Conservation (phyloP, 2,113 vertebrate species). For the Myotis lucifugus region DNA sequence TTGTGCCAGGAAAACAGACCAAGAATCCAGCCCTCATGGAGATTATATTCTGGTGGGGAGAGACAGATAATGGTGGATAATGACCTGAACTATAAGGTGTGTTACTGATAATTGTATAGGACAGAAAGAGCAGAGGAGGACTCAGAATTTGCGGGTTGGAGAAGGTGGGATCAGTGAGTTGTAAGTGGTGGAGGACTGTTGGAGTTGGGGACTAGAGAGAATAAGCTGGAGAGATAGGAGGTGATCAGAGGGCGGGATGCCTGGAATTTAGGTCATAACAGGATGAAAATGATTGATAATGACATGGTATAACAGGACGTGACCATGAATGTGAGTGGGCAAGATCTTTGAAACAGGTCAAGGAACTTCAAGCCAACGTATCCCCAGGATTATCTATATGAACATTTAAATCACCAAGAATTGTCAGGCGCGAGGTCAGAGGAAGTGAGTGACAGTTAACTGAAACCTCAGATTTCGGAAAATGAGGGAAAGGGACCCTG, state of each 20-base stretch:
- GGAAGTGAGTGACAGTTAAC: background rate
- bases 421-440: background rate
- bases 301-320: background rate
- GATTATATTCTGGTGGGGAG: background rate
- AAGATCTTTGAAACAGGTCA: background rate
- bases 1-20: background rate
- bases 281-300: background rate
- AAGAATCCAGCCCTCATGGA: background rate
- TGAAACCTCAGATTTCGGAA: background rate
- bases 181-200: background rate
- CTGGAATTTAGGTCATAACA: background rate
- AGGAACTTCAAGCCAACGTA: background rate
- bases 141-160: too few species aligned
- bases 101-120: background rate
- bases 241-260: too few species aligned
- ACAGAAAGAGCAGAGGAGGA: background rate
- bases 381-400: background rate
- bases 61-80: background rate
- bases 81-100: background rate
- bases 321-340: background rate
- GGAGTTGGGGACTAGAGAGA: background rate
- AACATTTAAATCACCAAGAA: background rate
- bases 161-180: background rate
- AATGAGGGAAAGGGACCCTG: background rate
- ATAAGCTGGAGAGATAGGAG: background rate